phyloP scores from a whole-genome alignment of 2,888 invertebrate genomes.

The Sycophila texana region DNA sequence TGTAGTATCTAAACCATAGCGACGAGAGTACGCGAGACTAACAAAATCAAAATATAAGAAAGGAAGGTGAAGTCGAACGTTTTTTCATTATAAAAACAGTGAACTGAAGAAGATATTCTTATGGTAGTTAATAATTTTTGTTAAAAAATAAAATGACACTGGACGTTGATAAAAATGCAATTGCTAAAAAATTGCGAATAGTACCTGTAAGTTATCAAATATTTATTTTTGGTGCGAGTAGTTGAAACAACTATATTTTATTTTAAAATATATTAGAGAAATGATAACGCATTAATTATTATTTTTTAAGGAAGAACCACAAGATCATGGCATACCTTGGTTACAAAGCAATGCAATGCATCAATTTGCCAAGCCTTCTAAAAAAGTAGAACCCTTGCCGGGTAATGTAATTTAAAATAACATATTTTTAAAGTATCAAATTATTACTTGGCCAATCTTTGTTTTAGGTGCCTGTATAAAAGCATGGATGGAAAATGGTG shows the following conservation, averaged over 20 bases:
- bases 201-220: slow-evolving; percentile 69
- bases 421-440: neutral
- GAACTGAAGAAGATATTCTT: neutral
- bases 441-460: neutral
- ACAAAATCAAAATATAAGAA: no score
- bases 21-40: no score
- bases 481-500: slow-evolving; percentile 80
- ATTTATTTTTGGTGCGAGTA: neutral
- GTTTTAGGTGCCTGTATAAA: slow-evolving; percentile 87
- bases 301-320: slow-evolving; percentile 38
- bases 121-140: neutral
- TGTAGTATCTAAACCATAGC: no score
- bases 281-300: neutral
- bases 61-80: no score
- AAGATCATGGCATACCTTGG: slow-evolving; percentile 38
- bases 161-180: slow-evolving; percentile 80
- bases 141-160: slow-evolving; percentile 77
- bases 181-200: slow-evolving; percentile 77
- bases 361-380: slow-evolving; percentile 29
- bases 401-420: slow-evolving; percentile 32
- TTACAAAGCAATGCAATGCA: slow-evolving; percentile 17
- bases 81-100: neutral
- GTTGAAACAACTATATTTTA: neutral
- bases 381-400: slow-evolving; percentile 52
- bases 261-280: neutral